Base-by-base conservation (phyloP, 2,888 invertebrate genomes). In the Dermolepida albohirtum region DNA sequence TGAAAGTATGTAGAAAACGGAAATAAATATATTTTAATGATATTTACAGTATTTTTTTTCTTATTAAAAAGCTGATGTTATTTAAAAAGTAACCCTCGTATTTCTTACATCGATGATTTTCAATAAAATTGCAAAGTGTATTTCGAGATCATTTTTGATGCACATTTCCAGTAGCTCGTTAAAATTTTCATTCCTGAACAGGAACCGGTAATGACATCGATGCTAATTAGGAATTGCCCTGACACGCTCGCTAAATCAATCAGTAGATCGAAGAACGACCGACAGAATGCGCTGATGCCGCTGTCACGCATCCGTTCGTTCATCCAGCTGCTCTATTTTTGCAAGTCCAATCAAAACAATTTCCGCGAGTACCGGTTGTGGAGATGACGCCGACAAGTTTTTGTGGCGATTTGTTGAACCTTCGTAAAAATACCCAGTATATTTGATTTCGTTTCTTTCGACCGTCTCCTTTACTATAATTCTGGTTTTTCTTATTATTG, bases 311-410 rank as follows among this genome's bases (percentile, higher is more conserved):
- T 62, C 34, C 59, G 43, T 57, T 27, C 43, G 55, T 17, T 43
- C 43, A 14, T 62, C 34, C 69, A 70, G 59, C 67, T 65, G 70
- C 70, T 67, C 67, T 62, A 70, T 72, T 72, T 71, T 71, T 71
- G 67, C 71, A 71, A 71, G 70, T 70, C 71, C 68, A 71, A 73
- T 71, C 68, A 66, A 63, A 67, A 67, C 71, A 67, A 72, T 73
- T 73, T 73, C 73, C 74, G 72, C 71, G 66, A 70, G 70, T 73
- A 74, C 74, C 73, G 69, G 74, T 74, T 73, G 67, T 27, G 34
- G 52, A 47, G 44, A 62, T 54, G 49, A 44, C 22, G 47, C 47
- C 52, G 62, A 63, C 71, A 52, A 70, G 67, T 73, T 71, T 74
- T 73, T 72, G 43, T 52, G 22, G 29, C 64, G 54, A 41, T 49